Conservation (phyloP, 2,797 vertebrate species). For the Fistularia commersonii region DNA sequence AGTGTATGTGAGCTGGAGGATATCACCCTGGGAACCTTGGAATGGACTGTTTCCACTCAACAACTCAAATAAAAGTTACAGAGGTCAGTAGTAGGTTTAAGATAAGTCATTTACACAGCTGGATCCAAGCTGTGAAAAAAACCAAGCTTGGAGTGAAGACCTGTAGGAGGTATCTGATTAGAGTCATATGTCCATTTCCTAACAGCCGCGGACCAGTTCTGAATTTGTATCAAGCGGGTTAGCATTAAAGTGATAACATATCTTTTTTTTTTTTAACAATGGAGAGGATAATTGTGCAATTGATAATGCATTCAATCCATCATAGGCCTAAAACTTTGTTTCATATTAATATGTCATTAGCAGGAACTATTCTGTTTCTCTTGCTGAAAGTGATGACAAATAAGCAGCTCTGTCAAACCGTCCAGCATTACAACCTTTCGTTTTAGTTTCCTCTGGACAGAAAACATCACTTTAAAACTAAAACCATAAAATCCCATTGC, state of each 20-base stretch:
- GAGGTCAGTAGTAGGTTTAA: conserved; percentile 5
- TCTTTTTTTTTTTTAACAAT: conserved; percentile 6
- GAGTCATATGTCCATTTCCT: conserved; percentile 4
- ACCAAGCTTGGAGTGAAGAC: not conserved
- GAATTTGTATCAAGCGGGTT: conserved; percentile 5
- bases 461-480: conserved; percentile 27
- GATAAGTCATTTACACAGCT: conserved; percentile 16
- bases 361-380: conserved; percentile 5
- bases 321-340: conserved; percentile 1
- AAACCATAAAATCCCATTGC: conserved; percentile 12
- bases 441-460: conserved; percentile 25
- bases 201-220: not conserved
- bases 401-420: conserved; percentile 10
- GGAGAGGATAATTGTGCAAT: too few species aligned
- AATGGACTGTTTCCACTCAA: not conserved
- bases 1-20: too few species aligned
- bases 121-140: conserved; percentile 8
- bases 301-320: not conserved
- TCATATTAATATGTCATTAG: conserved; percentile 2
- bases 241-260: not conserved
- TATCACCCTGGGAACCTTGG: not conserved
- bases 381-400: conserved; percentile 19
- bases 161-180: conserved; percentile 7
- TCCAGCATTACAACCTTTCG: conserved; percentile 11
- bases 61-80: not conserved